These are phyloP conservation scores for Pipistrellus pipistrellus DNA, from an alignment of 2,797 vertebrate genomes.

Conservation along the genomic window DNA sequence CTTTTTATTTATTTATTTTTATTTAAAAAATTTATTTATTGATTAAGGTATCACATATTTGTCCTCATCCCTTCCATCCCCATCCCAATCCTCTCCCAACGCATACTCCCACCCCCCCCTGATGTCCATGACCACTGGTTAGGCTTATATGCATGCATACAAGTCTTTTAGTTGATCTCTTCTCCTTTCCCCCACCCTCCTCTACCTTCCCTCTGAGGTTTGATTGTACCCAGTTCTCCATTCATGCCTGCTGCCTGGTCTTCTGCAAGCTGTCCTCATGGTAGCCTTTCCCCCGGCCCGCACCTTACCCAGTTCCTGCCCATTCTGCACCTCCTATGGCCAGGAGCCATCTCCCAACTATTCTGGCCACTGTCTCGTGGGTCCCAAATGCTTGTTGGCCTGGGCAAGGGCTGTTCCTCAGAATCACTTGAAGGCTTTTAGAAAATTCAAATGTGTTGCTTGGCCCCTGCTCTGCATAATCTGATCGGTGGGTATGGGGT, in stretches of 20 bases:
- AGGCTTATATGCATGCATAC: too few relatives aligned
- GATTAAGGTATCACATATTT: too few relatives aligned
- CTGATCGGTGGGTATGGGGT: not conserved
- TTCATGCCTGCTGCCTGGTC: not conserved
- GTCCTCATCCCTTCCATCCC: too few relatives aligned
- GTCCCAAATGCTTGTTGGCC: not conserved
- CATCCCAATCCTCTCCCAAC: too few relatives aligned
- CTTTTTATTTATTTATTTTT: too few relatives aligned
- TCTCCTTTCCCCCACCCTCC: too few relatives aligned
- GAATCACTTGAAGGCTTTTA: not conserved
- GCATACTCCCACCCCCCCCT: too few relatives aligned
- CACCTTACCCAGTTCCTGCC: too few relatives aligned
- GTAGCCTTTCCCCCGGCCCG: not conserved
- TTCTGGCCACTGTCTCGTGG: not conserved
- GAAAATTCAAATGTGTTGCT: not conserved
- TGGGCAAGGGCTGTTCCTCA: not conserved
- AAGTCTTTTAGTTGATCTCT: too few relatives aligned
- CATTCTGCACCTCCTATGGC: not conserved
- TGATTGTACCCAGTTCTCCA: not conserved
- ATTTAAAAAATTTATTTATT: too few relatives aligned
- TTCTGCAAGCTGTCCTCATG: not conserved
- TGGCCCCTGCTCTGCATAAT: not conserved
- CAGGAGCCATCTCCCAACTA: not conserved
- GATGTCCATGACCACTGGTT: too few relatives aligned
- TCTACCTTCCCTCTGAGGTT: too few relatives aligned